A percentile compares a stretch with the other conserved stretches of the same genome.
phyloP scores from a whole-genome alignment of 1,140 invertebrate species.

The Bactericera cockerelli region DNA sequence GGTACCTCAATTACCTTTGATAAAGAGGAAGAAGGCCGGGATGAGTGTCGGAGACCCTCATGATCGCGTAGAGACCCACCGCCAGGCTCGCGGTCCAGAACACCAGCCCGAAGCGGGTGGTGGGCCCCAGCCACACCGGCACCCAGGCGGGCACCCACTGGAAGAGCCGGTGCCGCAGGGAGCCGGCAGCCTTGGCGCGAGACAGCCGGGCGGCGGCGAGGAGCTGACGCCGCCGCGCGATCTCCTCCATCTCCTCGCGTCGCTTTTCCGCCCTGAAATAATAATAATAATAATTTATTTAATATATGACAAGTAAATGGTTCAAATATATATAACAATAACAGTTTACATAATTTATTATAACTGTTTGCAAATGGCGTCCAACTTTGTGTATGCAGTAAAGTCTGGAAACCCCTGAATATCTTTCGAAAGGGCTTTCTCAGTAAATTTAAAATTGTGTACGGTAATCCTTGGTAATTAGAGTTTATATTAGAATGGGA shows the following conservation, averaged over 20 bases:
- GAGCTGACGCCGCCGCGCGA: conserved; percentile 1
- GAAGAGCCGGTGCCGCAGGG: conserved; percentile 5
- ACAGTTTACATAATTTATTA: no score
- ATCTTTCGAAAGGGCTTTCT: no score
- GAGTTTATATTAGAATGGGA: no score
- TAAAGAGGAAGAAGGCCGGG: not conserved
- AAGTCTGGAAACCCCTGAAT: no score
- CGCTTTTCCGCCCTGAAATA: conserved; percentile 1
- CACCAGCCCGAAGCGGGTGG: conserved; percentile 17
- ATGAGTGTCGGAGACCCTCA: not conserved
- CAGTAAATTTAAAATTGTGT: no score
- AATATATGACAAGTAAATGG: no score
- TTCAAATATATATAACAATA: no score
- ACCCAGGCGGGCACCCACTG: no score
- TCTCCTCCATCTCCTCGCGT: conserved; percentile 14
- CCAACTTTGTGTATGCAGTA: no score
- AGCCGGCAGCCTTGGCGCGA: not conserved
- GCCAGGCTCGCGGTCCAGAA: conserved; percentile 21
- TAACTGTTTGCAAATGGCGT: no score
- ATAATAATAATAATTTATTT: no score
- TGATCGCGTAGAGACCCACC: conserved; percentile 20
- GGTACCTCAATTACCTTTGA: conserved; percentile 3
- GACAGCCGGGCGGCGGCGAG: not conserved
- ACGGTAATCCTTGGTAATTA: no score
- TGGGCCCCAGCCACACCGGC: conserved; percentile 9